A percentile compares a stretch with the other conserved stretches of the same genome.
Conservation (phyloP, 2,888 invertebrate species). For the Kryphioiulus occultus region DNA sequence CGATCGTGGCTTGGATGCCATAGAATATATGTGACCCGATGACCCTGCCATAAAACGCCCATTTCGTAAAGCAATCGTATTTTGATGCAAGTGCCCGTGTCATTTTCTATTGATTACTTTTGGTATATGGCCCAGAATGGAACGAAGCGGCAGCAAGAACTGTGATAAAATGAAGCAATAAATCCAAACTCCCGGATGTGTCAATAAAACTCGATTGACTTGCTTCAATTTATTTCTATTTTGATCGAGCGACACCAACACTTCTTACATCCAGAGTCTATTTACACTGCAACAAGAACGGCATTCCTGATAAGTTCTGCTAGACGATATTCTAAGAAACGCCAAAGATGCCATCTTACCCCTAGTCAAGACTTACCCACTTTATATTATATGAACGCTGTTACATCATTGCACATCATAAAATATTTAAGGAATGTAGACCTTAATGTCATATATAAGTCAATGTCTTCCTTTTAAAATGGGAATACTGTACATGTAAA, state of each 20-base stretch:
- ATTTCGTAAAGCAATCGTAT: neutral
- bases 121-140: conserved; percentile 7
- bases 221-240: conserved; percentile 1
- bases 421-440: too few species aligned
- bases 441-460: too few species aligned
- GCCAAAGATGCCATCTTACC: too few species aligned
- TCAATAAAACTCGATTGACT: conserved; percentile 32
- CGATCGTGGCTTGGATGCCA: too few species aligned
- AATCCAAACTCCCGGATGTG: conserved; percentile 12
- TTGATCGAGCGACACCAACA: neutral
- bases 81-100: neutral
- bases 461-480: too few species aligned
- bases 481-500: too few species aligned
- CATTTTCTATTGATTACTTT: conserved; percentile 17
- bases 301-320: neutral
- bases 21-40: neutral
- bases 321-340: neutral
- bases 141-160: neutral
- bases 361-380: too few species aligned
- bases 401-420: too few species aligned
- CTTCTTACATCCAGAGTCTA: neutral
- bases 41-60: neutral
- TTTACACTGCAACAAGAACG: neutral
- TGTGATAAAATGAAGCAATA: neutral
- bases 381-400: too few species aligned